Base-by-base conservation (phyloP, 2,888 invertebrate species). In the Eulithis prunata region DNA sequence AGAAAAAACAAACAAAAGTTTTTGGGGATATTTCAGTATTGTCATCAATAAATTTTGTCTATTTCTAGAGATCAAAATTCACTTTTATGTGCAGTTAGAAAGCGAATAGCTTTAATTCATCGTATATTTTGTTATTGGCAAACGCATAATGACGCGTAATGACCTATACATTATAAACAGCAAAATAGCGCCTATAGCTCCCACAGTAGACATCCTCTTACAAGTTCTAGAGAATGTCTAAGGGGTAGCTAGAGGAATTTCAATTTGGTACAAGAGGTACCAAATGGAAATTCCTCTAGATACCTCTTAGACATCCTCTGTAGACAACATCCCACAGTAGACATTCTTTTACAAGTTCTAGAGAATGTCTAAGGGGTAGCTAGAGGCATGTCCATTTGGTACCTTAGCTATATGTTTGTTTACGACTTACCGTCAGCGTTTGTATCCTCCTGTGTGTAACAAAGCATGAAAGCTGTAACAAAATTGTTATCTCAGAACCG, bases 401-500 rank as follows among this genome's bases (percentile, higher is more conserved):
- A 49, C 14, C 49, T 49, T 21, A 21, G 49, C 49, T 8, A 62
- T 66, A 66, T 65, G 43, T 58, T 62, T 69, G 67, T 68, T 62
- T 77, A 81, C 38, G 82, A 94, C 95, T 94, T 96, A 97, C 97
- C 97, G 96, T 97, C 97, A 87, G 96, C 95, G 91, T 96, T 97
- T 84, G 97, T 95, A 92, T 97, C 97, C 94, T 97, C 97, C 94
- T 97, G 97, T 82, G 97, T 97, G 94, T 97, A 97, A 95, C 97
- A 97, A 94, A 97, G 95, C 97, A 97, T 97, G 96, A 97, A 97
- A 93, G 97, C 97, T 97, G 96, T 88, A 97, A 96, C 94, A 95
- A 93, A 95, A 87, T 83, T 72, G 78, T 75, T 80, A 75, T 75
- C 80, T 86, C 83, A 86, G 79, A 41, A 41, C 41, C 41, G 41